A percentile compares a stretch with the other conserved stretches of the same genome.
Conservation (phyloP, 2,888 invertebrate species). For the Flexamia atlantica region DNA sequence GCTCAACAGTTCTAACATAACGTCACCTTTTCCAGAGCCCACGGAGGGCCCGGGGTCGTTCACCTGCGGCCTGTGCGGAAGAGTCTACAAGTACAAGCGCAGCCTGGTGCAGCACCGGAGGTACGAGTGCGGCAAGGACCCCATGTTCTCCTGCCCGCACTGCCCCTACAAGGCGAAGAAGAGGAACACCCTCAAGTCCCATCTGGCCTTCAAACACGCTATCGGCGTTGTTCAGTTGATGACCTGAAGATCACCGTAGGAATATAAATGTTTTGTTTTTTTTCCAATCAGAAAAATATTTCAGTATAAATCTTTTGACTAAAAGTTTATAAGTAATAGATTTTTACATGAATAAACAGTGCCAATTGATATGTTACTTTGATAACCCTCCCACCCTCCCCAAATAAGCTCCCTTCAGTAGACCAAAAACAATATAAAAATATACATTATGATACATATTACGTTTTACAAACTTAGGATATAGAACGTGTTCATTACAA, state of each 20-base stretch:
- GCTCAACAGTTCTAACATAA: not conserved
- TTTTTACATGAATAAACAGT: too few relatives aligned
- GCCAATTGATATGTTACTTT: too few relatives aligned
- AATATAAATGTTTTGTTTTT: too few relatives aligned
- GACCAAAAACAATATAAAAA: too few relatives aligned
- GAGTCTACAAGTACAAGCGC: conserved; percentile 65
- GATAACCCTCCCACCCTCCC: too few relatives aligned
- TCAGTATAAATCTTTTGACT: too few relatives aligned
- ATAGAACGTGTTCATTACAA: too few relatives aligned
- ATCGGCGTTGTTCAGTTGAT: not conserved
- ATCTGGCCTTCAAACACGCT: conserved; percentile 52
- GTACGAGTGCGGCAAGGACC: conserved; percentile 75
- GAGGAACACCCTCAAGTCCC: conserved; percentile 72
- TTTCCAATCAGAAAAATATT: too few relatives aligned
- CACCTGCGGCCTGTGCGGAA: not conserved
- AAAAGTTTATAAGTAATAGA: too few relatives aligned
- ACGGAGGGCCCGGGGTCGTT: not conserved
- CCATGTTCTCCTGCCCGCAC: conserved; percentile 74
- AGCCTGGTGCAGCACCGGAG: conserved; percentile 72
- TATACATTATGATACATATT: too few relatives aligned
- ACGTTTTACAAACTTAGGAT: too few relatives aligned
- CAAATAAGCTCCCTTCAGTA: too few relatives aligned
- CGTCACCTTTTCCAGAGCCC: not conserved
- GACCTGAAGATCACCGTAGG: not conserved
- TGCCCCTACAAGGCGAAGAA: conserved; percentile 74